phyloP scores from a whole-genome alignment of 2,888 invertebrate genomes.

The Cetonia aurata region DNA sequence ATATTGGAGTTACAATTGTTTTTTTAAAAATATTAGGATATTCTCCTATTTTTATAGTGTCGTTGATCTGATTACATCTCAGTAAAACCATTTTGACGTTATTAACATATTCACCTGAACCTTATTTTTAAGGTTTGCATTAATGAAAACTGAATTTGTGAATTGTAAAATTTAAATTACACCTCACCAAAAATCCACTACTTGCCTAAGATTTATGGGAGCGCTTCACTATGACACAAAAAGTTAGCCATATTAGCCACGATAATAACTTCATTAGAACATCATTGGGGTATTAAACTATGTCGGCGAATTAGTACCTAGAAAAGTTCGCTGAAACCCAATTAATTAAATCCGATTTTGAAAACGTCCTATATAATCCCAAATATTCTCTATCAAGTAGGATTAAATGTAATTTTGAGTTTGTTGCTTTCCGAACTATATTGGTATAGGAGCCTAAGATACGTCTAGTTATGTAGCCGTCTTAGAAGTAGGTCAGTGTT shows the following conservation, averaged over 20 bases:
- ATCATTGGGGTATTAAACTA: conserved; percentile 33
- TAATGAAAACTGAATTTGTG: not conserved
- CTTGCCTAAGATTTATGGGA: not conserved
- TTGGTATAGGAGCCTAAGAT: not conserved
- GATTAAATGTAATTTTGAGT: not conserved
- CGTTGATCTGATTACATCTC: too few relatives aligned
- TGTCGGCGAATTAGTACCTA: conserved; percentile 28
- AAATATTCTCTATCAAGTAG: conserved; percentile 1
- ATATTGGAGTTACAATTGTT: too few relatives aligned
- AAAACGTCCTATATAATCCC: not conserved
- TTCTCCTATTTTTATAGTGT: too few relatives aligned
- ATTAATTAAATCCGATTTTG: conserved; percentile 17
- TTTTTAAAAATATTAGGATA: too few relatives aligned
- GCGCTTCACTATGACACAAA: not conserved
- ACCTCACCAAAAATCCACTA: conserved; percentile 1
- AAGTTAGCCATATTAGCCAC: conserved; percentile 14
- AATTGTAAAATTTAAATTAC: too few relatives aligned
- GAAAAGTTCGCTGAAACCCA: conserved; percentile 17
- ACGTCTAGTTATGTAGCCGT: conserved; percentile 19
- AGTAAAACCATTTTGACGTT: too few relatives aligned
- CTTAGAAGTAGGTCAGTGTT: conserved; percentile 39
- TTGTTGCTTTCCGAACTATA: conserved; percentile 4
- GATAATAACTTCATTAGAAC: conserved; percentile 42
- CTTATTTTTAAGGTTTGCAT: not conserved
- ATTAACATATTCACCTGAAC: too few relatives aligned